phyloP scores from a whole-genome alignment of 2,888 invertebrate genomes.

The Tetranychus truncatus region DNA sequence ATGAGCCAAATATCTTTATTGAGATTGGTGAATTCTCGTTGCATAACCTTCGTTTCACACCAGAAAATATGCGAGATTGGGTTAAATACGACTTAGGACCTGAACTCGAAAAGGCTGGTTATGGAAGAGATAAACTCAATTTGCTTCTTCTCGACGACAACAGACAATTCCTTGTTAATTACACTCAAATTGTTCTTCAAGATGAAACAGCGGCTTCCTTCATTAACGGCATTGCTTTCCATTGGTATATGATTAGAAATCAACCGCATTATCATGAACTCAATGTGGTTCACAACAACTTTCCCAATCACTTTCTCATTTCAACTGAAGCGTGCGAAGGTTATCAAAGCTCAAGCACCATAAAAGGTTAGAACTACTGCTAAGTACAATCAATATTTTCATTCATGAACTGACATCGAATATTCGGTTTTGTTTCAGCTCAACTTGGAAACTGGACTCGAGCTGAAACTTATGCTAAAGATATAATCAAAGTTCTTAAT shows the following conservation, averaged over 20 bases:
- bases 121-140: slow-evolving; percentile 39
- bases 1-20: slow-evolving; percentile 51
- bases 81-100: slow-evolving; percentile 55
- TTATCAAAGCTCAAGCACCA: background rate
- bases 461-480: slow-evolving; percentile 44
- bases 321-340: slow-evolving; percentile 63
- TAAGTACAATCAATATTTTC: too few species aligned
- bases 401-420: background rate
- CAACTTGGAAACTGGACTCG: slow-evolving; percentile 49
- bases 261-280: background rate
- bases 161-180: background rate
- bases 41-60: slow-evolving; percentile 21
- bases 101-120: slow-evolving; percentile 42
- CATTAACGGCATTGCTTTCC: slow-evolving; percentile 55
- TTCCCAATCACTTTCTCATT: slow-evolving; percentile 51
- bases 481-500: slow-evolving; percentile 34
- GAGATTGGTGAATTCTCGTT: slow-evolving; percentile 37
- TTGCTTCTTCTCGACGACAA: slow-evolving; percentile 54
- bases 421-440: slow-evolving; percentile 11
- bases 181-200: slow-evolving; percentile 14
- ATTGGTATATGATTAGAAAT: slow-evolving; percentile 56
- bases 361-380: background rate
- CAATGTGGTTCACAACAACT: background rate
- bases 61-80: slow-evolving; percentile 43
- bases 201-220: slow-evolving; percentile 30